Evolutionary conservation across 2,797 vertebrate species (phyloP).

Genomic region (Alauda arvensis): DNA sequence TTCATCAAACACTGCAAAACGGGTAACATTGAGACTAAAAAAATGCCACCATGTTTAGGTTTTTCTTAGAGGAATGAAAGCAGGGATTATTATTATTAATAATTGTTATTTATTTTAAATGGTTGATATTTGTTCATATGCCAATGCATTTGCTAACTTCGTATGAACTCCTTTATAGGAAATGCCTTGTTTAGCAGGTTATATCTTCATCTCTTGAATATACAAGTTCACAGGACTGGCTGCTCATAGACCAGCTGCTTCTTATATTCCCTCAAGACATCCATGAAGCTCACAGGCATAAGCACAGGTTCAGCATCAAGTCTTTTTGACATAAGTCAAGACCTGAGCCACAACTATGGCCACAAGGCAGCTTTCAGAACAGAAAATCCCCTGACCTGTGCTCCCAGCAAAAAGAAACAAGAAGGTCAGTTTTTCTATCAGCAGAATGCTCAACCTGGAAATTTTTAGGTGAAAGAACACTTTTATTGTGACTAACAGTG

Average conservation of each 20-base stretch:
- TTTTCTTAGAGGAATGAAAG: neutral
- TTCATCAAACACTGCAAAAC: neutral
- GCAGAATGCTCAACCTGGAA: neutral
- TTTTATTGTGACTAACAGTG: neutral
- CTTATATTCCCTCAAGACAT: neutral
- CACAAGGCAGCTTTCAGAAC: neutral
- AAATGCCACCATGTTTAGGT: neutral
- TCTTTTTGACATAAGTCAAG: neutral
- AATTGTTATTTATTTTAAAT: neutral
- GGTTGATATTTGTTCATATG: neutral
- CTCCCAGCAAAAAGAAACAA: neutral
- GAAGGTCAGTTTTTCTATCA: neutral
- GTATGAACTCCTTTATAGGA: neutral
- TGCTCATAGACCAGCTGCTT: neutral
- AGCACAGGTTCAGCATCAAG: neutral
- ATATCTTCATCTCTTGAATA: neutral
- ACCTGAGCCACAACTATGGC: neutral
- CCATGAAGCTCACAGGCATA: neutral
- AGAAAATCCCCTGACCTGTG: neutral
- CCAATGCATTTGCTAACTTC: neutral
- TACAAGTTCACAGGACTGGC: rapidly evolving
- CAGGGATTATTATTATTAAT: neutral
- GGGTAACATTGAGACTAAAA: neutral
- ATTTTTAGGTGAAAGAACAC: neutral
- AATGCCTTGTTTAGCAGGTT: neutral